Percentiles rank a stretch among this genome's conserved stretches.
phyloP scores from a whole-genome alignment of 2,888 invertebrate species.

The Tuberolachnus salignus region DNA sequence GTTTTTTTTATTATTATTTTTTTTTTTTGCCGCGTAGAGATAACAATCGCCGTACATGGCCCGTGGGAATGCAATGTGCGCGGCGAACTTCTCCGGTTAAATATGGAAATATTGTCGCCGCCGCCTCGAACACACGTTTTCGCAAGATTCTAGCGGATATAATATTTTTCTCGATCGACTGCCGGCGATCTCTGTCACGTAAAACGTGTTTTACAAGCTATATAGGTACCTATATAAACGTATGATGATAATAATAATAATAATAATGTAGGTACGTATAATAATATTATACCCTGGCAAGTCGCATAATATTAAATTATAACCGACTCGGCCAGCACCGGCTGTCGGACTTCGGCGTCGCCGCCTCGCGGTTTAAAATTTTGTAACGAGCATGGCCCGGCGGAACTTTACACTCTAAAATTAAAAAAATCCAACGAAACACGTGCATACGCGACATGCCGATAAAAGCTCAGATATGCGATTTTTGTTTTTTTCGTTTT shows the following conservation, averaged over 20 bases:
- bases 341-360: background rate
- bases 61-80: slow-evolving; percentile 51
- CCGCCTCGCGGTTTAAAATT: no score
- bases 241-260: slow-evolving; percentile 10
- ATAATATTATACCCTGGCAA: no score
- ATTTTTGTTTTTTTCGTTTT: no score
- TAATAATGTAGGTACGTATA: background rate
- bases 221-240: background rate
- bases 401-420: no score
- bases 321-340: background rate
- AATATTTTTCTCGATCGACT: slow-evolving; percentile 49
- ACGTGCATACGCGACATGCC: no score
- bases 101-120: slow-evolving; percentile 53
- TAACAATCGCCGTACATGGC: slow-evolving; percentile 50
- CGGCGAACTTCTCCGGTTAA: slow-evolving; percentile 23
- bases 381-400: no score
- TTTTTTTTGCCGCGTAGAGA: background rate
- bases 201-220: slow-evolving; percentile 53
- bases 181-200: slow-evolving; percentile 47
- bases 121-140: slow-evolving; percentile 50
- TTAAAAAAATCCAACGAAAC: no score
- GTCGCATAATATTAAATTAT: background rate
- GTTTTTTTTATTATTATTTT: no score
- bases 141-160: slow-evolving; percentile 46
- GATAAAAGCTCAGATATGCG: no score